phyloP scores from a whole-genome alignment of 2,888 invertebrate species.

The Agrotis segetum region DNA sequence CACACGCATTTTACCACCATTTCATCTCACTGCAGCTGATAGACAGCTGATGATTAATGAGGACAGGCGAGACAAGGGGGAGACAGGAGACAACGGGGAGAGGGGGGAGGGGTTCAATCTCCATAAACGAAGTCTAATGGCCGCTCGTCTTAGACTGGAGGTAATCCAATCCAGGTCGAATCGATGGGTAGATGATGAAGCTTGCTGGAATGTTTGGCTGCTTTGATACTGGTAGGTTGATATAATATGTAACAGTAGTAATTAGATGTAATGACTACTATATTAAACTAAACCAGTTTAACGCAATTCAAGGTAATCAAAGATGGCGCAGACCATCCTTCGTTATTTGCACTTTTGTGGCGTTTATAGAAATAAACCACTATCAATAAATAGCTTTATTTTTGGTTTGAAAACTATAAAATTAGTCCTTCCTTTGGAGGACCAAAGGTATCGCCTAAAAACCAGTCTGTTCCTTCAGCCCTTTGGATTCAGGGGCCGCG shows the following conservation, averaged over 20 bases:
- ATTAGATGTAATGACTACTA: no score
- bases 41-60: slow-evolving; percentile 73
- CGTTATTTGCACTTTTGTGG: no score
- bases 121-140: slow-evolving; percentile 80
- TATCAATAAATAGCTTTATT: no score
- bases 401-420: no score
- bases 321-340: no score
- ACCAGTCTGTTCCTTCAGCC: no score
- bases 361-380: no score
- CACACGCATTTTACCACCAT: slow-evolving; percentile 21
- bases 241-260: not conserved
- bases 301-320: no score
- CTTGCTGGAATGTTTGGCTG: not conserved
- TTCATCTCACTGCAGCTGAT: slow-evolving; percentile 61
- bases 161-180: slow-evolving; percentile 71
- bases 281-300: no score
- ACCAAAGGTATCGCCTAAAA: no score
- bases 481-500: no score
- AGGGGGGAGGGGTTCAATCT: slow-evolving; percentile 68
- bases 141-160: slow-evolving; percentile 62
- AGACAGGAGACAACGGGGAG: slow-evolving; percentile 23
- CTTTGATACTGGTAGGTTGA: not conserved
- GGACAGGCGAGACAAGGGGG: slow-evolving; percentile 44
- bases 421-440: no score
- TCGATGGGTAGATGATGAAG: slow-evolving; percentile 37